Evolutionary conservation across 2,113 vertebrate genomes (phyloP), one percentile per base, ranked within the genome.

Genomic region (Blennius ocellaris): DNA sequence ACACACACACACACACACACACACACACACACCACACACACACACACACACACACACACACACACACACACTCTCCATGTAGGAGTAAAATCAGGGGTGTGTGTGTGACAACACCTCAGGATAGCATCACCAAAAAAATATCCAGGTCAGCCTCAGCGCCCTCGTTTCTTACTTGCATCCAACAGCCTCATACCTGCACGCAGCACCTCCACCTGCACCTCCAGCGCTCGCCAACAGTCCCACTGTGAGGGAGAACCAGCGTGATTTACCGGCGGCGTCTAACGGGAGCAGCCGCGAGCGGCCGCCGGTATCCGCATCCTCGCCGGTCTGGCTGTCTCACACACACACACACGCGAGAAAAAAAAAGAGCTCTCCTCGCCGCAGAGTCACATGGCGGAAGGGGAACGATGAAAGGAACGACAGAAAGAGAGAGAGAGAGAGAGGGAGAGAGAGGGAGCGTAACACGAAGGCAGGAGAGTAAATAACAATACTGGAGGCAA

Each of bases 271-370:
- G 66, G 83, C 73, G 9, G 47, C 36, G 17, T 75, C 78, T 68
- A 89, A 37, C 58, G 8, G 80, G 63, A 86, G 38, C 69, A 76
- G 86, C 86, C 56, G 81, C 72, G 63, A 63, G 71, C 73, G 59
- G 80, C 78, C 44, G 58, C 72, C 57, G 74, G 71, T 69, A 65
- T 87, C 86, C 57, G 71, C 90, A 90, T 92, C 78, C 80, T 87
- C 14, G 60, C 81, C 61, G 10, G 55, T 79, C 50, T 38, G 57
- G 57, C 78, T 56, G 77, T 53, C 63, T 67, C 57, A 84, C 71
- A 77, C 78, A 62, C 61, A 53, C 72, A 83, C 66, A 79, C 69
- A 80, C 9, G 58, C 67, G n/a, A n/a, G n/a, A n/a, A n/a, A n/a
- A 47, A 47, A 43, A 43, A 11, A 48, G 45, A 48, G 6, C 12